These are phyloP conservation scores for Cryptophagus acutangulus DNA, from an alignment of 2,888 invertebrate species.

Conservation along the genomic window DNA sequence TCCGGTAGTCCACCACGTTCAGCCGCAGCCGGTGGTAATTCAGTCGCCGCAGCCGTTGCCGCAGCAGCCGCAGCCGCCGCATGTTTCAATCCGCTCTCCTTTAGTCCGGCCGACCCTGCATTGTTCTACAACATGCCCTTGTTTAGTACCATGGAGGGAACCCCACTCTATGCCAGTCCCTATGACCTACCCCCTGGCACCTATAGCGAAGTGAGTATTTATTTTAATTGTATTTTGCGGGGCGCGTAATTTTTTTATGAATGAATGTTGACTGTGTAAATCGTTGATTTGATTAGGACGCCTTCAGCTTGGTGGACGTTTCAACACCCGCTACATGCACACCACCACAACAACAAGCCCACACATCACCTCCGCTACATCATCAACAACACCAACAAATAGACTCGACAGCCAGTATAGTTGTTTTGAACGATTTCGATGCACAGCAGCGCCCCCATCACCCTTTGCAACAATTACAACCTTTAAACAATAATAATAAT, in stretches of 20 bases:
- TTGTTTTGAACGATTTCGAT: not conserved
- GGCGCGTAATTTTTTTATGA: not conserved
- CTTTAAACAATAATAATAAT: not conserved
- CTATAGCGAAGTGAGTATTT: constrained; percentile 37
- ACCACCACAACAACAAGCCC: constrained; percentile 12
- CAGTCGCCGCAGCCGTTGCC: constrained; percentile 1
- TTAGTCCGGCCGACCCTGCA: constrained; percentile 18
- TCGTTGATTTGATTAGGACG: constrained; percentile 11
- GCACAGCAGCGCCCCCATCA: no score
- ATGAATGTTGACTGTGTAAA: not conserved
- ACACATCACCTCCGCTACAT: constrained; percentile 11
- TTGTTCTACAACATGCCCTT: constrained; percentile 41
- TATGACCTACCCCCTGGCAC: constrained; percentile 37
- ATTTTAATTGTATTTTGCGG: not conserved
- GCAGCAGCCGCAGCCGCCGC: constrained; percentile 6
- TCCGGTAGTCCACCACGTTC: not conserved
- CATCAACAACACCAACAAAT: constrained; percentile 7
- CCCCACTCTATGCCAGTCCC: constrained; percentile 23
- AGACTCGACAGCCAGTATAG: no score
- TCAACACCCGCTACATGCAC: constrained; percentile 8
- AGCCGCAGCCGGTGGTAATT: not conserved
- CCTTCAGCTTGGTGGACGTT: constrained; percentile 19
- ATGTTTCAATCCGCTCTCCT: constrained; percentile 30
- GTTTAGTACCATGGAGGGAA: constrained; percentile 38
- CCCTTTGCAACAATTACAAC: constrained; percentile 4